Conservation (phyloP, 2,113 vertebrate genomes). For the Acinonyx jubatus region DNA sequence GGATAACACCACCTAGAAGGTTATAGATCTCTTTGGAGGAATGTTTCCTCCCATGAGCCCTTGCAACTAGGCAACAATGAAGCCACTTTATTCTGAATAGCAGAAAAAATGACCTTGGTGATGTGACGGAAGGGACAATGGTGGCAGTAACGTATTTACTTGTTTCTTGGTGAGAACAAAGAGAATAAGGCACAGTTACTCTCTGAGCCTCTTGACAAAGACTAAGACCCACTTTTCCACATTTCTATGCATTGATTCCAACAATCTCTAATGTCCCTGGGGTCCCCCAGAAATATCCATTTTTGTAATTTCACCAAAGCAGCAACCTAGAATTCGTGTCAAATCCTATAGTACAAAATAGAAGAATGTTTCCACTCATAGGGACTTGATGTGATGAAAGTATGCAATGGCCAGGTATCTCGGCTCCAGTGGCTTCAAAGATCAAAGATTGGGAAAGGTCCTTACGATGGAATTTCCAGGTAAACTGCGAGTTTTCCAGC, state of each 20-base stretch:
- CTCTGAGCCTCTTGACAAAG: background rate
- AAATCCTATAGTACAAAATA: background rate
- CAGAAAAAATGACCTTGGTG: background rate
- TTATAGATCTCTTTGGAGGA: background rate
- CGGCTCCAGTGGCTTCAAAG: background rate
- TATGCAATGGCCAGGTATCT: background rate
- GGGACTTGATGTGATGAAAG: background rate
- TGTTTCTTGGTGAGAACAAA: conserved; percentile 1
- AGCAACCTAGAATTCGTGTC: conserved; percentile 14
- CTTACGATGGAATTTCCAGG: background rate
- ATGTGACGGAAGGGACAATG: background rate
- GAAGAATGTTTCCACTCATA: background rate
- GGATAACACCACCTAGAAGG: background rate
- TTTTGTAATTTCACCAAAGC: background rate
- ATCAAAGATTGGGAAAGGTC: background rate
- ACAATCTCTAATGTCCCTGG: background rate
- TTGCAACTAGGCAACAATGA: background rate
- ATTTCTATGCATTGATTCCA: background rate
- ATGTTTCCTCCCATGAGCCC: conserved; percentile 19
- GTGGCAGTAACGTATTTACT: background rate
- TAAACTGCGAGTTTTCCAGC: background rate
- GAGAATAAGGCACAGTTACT: background rate
- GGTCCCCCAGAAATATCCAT: background rate
- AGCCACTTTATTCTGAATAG: background rate
- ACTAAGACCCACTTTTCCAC: background rate